phyloP scores from a whole-genome alignment of 2,888 invertebrate genomes.

The Drosophila vallismaia region DNA sequence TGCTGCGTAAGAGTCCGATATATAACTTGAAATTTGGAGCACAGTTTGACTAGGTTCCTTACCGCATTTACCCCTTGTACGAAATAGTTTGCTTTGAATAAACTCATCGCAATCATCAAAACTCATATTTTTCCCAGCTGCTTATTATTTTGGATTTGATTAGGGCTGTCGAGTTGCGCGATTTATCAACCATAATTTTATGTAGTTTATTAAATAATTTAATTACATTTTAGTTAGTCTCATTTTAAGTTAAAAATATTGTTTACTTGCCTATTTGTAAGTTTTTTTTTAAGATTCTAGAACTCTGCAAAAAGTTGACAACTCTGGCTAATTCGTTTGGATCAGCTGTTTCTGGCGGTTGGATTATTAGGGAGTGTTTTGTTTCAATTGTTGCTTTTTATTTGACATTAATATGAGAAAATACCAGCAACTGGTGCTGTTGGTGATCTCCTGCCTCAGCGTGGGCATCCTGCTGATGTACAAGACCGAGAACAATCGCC shows the following conservation, averaged over 20 bases:
- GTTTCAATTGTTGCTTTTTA: slow-evolving; percentile 17
- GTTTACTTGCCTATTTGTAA: too few species aligned
- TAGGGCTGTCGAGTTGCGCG: slow-evolving; percentile 6
- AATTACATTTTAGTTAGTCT: too few species aligned
- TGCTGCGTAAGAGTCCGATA: slow-evolving; percentile 39
- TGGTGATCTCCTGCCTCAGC: slow-evolving; percentile 89
- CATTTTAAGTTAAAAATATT: too few species aligned
- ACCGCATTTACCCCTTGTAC: slow-evolving; percentile 67
- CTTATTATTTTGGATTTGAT: neutral
- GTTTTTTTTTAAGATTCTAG: too few species aligned
- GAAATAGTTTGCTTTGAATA: slow-evolving; percentile 55
- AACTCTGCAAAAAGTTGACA: neutral
- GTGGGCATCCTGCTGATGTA: slow-evolving; percentile 91
- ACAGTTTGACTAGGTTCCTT: slow-evolving; percentile 19
- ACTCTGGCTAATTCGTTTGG: neutral
- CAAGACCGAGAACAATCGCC: slow-evolving; percentile 92
- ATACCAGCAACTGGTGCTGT: slow-evolving; percentile 91
- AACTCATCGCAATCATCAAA: slow-evolving; percentile 26
- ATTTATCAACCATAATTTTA: neutral
- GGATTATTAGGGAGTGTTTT: slow-evolving; percentile 10
- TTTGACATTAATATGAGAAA: slow-evolving; percentile 87
- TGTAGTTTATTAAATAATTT: neutral
- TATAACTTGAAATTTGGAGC: neutral
- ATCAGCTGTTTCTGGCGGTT: slow-evolving; percentile 24
- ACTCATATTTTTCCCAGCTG: slow-evolving; percentile 14